A percentile compares a stretch with the other conserved stretches of the same genome.
Evolutionary conservation across 2,888 invertebrate species (phyloP).

Genomic region (Catocala sponsa): DNA sequence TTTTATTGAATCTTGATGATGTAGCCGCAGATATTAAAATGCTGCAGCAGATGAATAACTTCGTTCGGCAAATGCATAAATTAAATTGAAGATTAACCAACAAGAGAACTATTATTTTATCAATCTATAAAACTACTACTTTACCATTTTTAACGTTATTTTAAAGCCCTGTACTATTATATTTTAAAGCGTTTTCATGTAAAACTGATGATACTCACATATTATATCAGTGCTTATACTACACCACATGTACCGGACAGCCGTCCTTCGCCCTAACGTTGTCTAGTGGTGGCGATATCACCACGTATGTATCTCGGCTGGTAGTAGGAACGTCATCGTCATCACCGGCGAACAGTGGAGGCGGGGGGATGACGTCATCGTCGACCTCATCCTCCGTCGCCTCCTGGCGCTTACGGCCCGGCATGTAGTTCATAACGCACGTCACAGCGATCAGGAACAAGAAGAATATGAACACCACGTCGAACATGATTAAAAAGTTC

Average conservation of each 20-base stretch:
- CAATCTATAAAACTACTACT: no score
- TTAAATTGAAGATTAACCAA: no score
- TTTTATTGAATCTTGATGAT: no score
- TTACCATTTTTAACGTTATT: no score
- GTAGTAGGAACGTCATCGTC: constrained; percentile 67
- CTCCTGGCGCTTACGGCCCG: constrained; percentile 86
- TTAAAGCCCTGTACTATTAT: no score
- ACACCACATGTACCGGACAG: constrained; percentile 85
- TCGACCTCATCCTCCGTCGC: constrained; percentile 83
- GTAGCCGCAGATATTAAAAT: no score
- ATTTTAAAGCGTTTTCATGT: no score
- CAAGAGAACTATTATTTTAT: no score
- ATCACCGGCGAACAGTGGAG: constrained; percentile 79
- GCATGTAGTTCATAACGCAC: constrained; percentile 94
- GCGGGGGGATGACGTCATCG: constrained; percentile 84
- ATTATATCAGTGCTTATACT: constrained; percentile 80
- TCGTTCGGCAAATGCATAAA: no score
- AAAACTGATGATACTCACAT: constrained; percentile 64
- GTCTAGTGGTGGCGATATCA: constrained; percentile 81
- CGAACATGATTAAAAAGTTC: constrained; percentile 96
- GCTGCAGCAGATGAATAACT: no score
- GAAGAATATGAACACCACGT: constrained; percentile 95
- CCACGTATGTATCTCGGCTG: constrained; percentile 84
- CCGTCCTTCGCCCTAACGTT: constrained; percentile 76
- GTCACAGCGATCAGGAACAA: constrained; percentile 95